Base-by-base conservation (phyloP, 2,113 vertebrate species). In the Melanerpes aurifrons region DNA sequence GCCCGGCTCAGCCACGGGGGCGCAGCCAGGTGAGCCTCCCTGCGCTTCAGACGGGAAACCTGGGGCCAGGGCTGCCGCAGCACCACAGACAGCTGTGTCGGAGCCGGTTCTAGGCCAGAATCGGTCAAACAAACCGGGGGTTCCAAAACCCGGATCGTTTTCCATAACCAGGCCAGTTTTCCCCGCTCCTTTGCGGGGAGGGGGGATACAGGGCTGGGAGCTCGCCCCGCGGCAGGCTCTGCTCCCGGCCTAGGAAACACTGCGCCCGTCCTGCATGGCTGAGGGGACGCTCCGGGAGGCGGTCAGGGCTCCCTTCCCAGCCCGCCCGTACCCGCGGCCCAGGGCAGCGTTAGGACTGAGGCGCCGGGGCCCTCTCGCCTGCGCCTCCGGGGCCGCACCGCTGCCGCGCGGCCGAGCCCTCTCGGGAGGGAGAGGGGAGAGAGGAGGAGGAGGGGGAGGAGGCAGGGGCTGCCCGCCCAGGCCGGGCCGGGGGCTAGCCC, bases 11-110 rank as follows among this genome's bases (percentile, higher is more conserved):
- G 31, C 12, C 2, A 22, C 8, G 22, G 6, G 8, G 0, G 7
- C 12, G 32, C 20, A 8, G 43, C 2, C 2, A 2, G 0, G 22
- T 0, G 1, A 43, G 37, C 35, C 25, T 4, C 19, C 1, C 18
- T 15, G n/a, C 21, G 40, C 19, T 77, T 20, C 48, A 2, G 43
- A 45, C 18, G 3, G 24, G 7, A 64, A 28, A 26, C 4, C 12
- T 8, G 2, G 31, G 25, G 8, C 28, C 10, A 22, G 8, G 45
- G 77, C 59, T 50, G 72, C 68, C 24, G 53, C 35, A 3, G 67
- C 50, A 24, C n/a, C 2, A 15, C 78, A 8, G 31, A 31, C 40
- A 13, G 37, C 26, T 2, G 5, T 20, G 69, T 31, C 11, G 0
- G 17, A 37, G 47, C 17, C 9, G 5, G 17, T 4, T 5, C 7